Evolutionary conservation across 1,140 invertebrate species (phyloP).

Genomic region (Drosophila paulistorum): DNA sequence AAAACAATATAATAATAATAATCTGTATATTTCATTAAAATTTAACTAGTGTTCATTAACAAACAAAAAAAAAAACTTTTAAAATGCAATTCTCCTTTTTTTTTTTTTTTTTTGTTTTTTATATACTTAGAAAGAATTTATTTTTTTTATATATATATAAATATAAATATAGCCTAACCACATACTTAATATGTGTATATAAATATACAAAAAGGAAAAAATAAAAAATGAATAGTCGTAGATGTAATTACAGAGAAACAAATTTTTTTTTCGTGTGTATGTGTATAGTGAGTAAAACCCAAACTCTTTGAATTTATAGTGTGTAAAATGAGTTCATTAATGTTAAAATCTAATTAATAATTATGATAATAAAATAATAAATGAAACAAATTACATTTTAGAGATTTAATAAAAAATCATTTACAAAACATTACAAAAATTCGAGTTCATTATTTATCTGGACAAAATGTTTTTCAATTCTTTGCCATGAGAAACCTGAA

Average conservation of each 20-base stretch:
- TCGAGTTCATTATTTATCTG: not conserved
- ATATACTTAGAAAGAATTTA: slow-evolving; percentile 51
- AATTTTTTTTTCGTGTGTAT: slow-evolving; percentile 31
- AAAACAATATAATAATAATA: slow-evolving; percentile 8
- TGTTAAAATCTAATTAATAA: slow-evolving; percentile 51
- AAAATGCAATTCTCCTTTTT: not conserved
- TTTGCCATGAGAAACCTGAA: no score
- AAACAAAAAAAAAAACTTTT: not conserved
- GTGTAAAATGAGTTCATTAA: slow-evolving; percentile 69
- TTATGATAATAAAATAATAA: slow-evolving; percentile 9
- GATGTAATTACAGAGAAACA: slow-evolving; percentile 43
- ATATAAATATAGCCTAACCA: slow-evolving; percentile 25
- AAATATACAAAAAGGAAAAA: not conserved
- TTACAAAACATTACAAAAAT: slow-evolving; percentile 36
- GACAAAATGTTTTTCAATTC: not conserved
- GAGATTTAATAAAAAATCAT: slow-evolving; percentile 65
- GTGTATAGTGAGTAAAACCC: slow-evolving; percentile 61
- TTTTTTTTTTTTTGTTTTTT: slow-evolving; percentile 27
- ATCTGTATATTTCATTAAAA: slow-evolving; percentile 55
- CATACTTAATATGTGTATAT: slow-evolving; percentile 7
- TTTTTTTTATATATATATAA: slow-evolving; percentile 57
- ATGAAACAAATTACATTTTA: slow-evolving; percentile 47
- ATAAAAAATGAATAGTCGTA: slow-evolving; percentile 33
- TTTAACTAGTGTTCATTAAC: slow-evolving; percentile 40
- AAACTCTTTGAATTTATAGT: slow-evolving; percentile 76